These are phyloP conservation scores for Cryptomyrus ogoouensis DNA, from an alignment of 2,113 vertebrate species.

Conservation along the genomic window DNA sequence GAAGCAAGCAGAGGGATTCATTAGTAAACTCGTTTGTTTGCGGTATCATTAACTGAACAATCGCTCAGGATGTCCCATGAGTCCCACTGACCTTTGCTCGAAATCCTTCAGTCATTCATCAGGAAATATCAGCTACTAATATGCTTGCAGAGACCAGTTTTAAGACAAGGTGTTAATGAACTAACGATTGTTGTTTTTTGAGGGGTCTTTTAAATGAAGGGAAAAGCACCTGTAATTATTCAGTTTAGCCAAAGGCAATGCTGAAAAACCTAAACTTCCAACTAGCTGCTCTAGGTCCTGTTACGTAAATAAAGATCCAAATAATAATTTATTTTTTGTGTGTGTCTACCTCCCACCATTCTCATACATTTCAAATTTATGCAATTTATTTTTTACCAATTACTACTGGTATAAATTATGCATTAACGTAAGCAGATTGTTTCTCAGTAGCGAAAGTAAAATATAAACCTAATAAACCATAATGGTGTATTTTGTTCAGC, in stretches of 20 bases:
- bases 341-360: background rate
- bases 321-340: background rate
- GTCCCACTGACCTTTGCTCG: constrained; percentile 78
- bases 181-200: constrained; percentile 69
- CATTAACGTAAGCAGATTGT: background rate
- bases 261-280: background rate
- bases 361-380: background rate
- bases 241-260: background rate
- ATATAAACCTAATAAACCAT: constrained; percentile 6
- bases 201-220: background rate
- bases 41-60: constrained; percentile 85
- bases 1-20: constrained; percentile 64
- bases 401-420: background rate
- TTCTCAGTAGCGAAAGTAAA: background rate
- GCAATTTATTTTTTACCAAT: background rate
- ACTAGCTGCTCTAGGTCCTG: background rate
- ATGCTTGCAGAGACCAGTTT: constrained; percentile 90
- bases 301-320: background rate
- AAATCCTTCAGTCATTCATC: constrained; percentile 84
- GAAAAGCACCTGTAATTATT: constrained; percentile 13
- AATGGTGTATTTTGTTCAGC: background rate
- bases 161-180: constrained; percentile 91
- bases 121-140: constrained; percentile 83
- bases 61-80: constrained; percentile 75
- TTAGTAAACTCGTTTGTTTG: constrained; percentile 80